Percentiles rank a stretch among this genome's conserved stretches.
Evolutionary conservation across 2,888 invertebrate genomes (phyloP).

Genomic region (Scaptomyza cyrtandrae): DNA sequence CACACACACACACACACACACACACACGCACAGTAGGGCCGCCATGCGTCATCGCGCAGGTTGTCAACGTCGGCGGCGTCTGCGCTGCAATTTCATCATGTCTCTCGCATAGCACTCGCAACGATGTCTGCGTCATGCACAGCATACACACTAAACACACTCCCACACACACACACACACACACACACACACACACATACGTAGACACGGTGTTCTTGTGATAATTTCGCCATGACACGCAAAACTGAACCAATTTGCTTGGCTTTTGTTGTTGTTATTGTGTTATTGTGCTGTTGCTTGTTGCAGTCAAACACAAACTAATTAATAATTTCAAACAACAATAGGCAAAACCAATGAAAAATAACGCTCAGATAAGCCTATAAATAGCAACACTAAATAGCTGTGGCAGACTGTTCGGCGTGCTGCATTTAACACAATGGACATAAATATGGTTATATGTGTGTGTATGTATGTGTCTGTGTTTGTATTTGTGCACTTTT

Average conservation of each 20-base stretch:
- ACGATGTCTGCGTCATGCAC: conserved; percentile 51
- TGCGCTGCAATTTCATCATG: conserved; percentile 70
- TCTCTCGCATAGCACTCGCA: conserved; percentile 5
- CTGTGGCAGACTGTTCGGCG: conserved; percentile 56
- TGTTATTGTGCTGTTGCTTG: conserved; percentile 19
- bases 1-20: conserved; percentile 11
- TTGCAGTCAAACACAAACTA: conserved; percentile 74
- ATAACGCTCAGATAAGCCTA: conserved; percentile 64
- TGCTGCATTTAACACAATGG: conserved; percentile 33
- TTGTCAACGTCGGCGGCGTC: conserved; percentile 45
- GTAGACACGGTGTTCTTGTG: conserved; percentile 22
- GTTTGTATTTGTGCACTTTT: conserved; percentile 19
- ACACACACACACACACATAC: conserved; percentile 12
- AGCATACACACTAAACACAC: conserved; percentile 17
- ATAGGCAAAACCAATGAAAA: conserved; percentile 63
- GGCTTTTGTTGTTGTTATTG: conserved; percentile 9
- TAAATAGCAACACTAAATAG: conserved; percentile 38
- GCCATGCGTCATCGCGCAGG: conserved; percentile 70
- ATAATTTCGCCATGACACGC: conserved; percentile 78
- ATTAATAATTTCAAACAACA: conserved; percentile 77
- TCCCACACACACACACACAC: conserved; percentile 18
- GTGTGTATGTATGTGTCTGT: background rate
- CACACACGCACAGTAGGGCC: conserved; percentile 31
- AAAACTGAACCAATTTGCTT: conserved; percentile 57
- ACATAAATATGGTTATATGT: background rate